Evolutionary conservation across 2,888 invertebrate genomes (phyloP).

Genomic region (Amiota minor): DNA sequence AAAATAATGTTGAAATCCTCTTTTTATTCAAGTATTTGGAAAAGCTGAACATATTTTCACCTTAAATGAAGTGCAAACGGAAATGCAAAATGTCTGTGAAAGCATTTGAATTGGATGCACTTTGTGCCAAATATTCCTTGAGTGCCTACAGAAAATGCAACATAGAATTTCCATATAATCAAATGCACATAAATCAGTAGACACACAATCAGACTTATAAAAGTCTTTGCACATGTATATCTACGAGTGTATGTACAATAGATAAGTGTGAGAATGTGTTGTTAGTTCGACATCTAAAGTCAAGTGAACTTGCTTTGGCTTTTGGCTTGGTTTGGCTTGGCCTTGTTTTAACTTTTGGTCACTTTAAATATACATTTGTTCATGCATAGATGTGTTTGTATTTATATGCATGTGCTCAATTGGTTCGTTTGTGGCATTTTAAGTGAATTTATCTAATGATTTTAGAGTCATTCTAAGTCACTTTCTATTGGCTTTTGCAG

Average conservation of each 20-base stretch:
- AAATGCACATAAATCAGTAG: conserved; percentile 24
- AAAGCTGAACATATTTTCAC: neutral
- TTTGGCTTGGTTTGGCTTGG: neutral
- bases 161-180: conserved; percentile 18
- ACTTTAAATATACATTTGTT: neutral
- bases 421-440: neutral
- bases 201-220: neutral
- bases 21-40: no score
- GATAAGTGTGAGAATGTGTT: no score
- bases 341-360: neutral
- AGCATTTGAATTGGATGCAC: neutral
- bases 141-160: conserved; percentile 16
- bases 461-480: conserved; percentile 2
- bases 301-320: no score
- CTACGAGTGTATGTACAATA: neutral
- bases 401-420: neutral
- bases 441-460: conserved; percentile 6
- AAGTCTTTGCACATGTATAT: neutral
- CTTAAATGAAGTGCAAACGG: conserved; percentile 28
- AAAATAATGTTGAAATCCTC: no score
- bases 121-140: neutral
- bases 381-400: neutral
- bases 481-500: neutral
- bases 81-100: conserved; percentile 19
- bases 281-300: no score